phyloP scores from a whole-genome alignment of 2,113 vertebrate species.

The Tympanuchus pallidicinctus region DNA sequence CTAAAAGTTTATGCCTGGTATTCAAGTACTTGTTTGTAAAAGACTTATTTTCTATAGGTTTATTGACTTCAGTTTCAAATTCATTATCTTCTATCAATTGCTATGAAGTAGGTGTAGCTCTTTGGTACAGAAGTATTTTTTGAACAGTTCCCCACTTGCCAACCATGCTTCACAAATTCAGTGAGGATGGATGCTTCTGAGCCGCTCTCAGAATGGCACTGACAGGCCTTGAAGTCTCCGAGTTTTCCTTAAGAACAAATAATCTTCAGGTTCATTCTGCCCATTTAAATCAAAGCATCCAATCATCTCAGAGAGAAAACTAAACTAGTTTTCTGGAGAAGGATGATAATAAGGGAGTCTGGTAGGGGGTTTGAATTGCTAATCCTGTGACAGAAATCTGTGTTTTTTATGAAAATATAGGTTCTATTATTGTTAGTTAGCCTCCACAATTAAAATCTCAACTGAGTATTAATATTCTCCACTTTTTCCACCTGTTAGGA shows the following conservation, averaged over 20 bases:
- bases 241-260: neutral
- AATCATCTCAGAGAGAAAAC: neutral
- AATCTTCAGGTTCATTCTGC: neutral
- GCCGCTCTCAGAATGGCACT: neutral
- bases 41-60: neutral
- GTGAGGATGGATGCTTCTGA: neutral
- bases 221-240: neutral
- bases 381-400: neutral
- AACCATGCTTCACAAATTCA: neutral
- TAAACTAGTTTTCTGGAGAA: neutral
- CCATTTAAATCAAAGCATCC: neutral
- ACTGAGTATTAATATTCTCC: neutral
- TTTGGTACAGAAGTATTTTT: neutral
- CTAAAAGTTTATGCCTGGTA: no score
- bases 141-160: neutral
- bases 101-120: neutral
- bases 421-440: neutral
- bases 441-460: neutral
- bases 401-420: neutral
- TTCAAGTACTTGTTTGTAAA: neutral
- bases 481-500: neutral
- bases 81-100: neutral
- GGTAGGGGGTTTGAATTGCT: neutral
- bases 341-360: neutral
- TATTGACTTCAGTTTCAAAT: constrained; percentile 21